phyloP scores from a whole-genome alignment of 2,797 vertebrate genomes.

The Neoniphon sammara region DNA sequence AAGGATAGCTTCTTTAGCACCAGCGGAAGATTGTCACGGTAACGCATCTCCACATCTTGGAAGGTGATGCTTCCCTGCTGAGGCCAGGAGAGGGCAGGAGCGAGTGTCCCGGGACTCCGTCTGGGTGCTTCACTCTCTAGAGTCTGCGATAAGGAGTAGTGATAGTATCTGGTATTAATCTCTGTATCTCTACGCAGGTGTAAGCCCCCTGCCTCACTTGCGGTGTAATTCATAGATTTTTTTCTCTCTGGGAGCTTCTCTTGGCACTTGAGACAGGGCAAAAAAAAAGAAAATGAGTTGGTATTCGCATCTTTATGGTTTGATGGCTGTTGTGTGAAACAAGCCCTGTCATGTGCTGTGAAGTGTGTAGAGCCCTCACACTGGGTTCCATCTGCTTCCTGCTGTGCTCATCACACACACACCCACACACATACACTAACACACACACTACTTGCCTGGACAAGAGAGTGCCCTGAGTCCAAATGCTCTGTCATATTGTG shows the following conservation, averaged over 20 bases:
- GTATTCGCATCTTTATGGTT: conserved; percentile 46
- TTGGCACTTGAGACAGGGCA: conserved; percentile 33
- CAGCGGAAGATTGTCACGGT: conserved; percentile 82
- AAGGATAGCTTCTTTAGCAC: conserved; percentile 86
- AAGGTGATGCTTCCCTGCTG: conserved; percentile 84
- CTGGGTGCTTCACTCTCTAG: conserved; percentile 83
- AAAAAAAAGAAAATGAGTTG: conserved; percentile 36
- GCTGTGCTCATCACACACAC: conserved; percentile 34
- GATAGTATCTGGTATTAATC: conserved; percentile 60
- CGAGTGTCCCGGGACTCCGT: conserved; percentile 44
- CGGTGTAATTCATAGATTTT: conserved; percentile 43
- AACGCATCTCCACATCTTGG: conserved; percentile 86
- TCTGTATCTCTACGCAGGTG: conserved; percentile 57
- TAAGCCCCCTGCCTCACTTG: conserved; percentile 40
- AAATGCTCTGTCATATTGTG: conserved; percentile 11
- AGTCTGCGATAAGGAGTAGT: conserved; percentile 72
- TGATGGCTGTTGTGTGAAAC: conserved; percentile 59
- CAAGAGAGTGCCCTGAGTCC: conserved; percentile 13
- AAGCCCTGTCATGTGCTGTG: conserved; percentile 50
- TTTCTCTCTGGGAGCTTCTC: conserved; percentile 45
- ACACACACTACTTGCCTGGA: background rate
- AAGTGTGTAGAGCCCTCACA: conserved; percentile 53
- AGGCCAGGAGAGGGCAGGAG: conserved; percentile 83
- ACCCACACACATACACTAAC: conserved; percentile 16
- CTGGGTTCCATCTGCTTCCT: conserved; percentile 55